A percentile compares a stretch with the other conserved stretches of the same genome.
phyloP scores from a whole-genome alignment of 2,113 vertebrate genomes.

The Tinamus guttatus region DNA sequence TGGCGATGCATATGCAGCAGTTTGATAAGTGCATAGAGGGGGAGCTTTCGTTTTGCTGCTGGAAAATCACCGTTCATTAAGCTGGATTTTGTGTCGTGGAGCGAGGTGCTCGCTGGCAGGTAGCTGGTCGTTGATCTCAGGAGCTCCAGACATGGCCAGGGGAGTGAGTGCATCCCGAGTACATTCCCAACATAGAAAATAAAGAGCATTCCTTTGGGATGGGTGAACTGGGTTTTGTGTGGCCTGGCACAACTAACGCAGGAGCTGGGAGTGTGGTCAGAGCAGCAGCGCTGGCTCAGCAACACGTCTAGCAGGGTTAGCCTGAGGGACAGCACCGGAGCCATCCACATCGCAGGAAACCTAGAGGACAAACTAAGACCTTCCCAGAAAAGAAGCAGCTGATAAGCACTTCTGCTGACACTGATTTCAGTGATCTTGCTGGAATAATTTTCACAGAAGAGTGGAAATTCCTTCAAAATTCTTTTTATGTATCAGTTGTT shows the following conservation, averaged over 20 bases:
- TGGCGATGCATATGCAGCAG: slow-evolving; percentile 64
- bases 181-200: background rate
- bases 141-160: slow-evolving; percentile 4
- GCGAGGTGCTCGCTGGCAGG: slow-evolving; percentile 44
- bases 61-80: slow-evolving; percentile 47
- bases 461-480: slow-evolving; percentile 18
- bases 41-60: slow-evolving; percentile 40
- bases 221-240: slow-evolving; percentile 56
- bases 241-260: slow-evolving; percentile 32
- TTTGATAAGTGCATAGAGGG: slow-evolving; percentile 57
- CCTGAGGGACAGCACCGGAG: slow-evolving; percentile 18
- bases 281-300: slow-evolving; percentile 54
- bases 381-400: background rate
- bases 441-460: slow-evolving; percentile 14
- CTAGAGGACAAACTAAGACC: slow-evolving; percentile 27
- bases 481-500: background rate
- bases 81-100: slow-evolving; percentile 38
- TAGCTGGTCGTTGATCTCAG: slow-evolving; percentile 37
- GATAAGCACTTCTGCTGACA: slow-evolving; percentile 6
- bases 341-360: slow-evolving; percentile 33
- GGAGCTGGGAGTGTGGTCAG: slow-evolving; percentile 46
- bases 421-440: slow-evolving; percentile 1
- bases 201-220: slow-evolving; percentile 61
- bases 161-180: background rate
- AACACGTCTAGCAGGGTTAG: slow-evolving; percentile 34